Base-by-base conservation (phyloP, 2,113 vertebrate genomes). In the Microtus montanus region DNA sequence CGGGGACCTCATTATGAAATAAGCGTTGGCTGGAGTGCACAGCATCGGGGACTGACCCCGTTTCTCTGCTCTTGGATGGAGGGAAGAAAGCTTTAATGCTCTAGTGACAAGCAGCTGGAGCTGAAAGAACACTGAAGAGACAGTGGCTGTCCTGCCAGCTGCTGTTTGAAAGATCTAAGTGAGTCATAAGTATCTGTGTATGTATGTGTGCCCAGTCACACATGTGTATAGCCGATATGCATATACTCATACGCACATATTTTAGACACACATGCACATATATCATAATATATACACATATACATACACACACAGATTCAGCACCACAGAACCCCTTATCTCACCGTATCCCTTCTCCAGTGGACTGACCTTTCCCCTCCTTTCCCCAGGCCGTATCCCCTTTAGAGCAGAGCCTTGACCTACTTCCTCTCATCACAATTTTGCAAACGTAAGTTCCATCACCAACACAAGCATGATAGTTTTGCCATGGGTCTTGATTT, bases 1-100 rank as follows among this genome's bases (percentile, higher is more conserved):
- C 64, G 58, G 89, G 91, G 95, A 95, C 74, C 89, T 96, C 83
- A 44, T 97, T 97, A 92, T 70, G 66, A 89, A 0, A 70, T 61
- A 84, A 90, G 22, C 35, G 75, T 49, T 75, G 83, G 63, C 90
- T 75, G 28, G 10, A 95, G 58, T 35, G 17, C 4, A 54, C 49
- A 54, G 91, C 47, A 41, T 9, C 68, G 54, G 92, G 92, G n/a
- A 92, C 6, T 54, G 63, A 44, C 54, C 74, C 73, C n/a, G 20
- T 71, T 77, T 64, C 87, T 61, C 35, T 86, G 74, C 52, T 77
- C 80, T 82, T 54, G 30, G 5, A 10, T 12, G 30, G 58, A 13
- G 12, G n/a, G 68, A 58, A 26, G 64, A 64, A 47, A 89, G n/a
- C 63, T 71, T 1, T 58, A 58, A 83, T 1, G 1, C 35, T 87